These are phyloP conservation scores for Centropus bengalensis DNA, from an alignment of 2,113 vertebrate species.

Conservation along the genomic window DNA sequence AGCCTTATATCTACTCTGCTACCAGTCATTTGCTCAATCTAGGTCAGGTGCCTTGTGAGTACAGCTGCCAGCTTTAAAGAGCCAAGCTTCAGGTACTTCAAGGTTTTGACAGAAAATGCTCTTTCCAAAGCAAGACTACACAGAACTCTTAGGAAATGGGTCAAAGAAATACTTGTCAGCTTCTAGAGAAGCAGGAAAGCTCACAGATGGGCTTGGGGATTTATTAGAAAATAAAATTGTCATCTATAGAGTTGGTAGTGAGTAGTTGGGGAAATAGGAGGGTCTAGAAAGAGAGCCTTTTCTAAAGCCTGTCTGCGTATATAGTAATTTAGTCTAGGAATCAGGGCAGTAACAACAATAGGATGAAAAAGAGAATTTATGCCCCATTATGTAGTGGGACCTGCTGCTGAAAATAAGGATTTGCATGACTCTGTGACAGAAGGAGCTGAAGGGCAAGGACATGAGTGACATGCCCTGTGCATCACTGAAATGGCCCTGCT, in stretches of 20 bases:
- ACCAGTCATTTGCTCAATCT: neutral
- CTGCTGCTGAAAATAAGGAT: neutral
- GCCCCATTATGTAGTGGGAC: neutral
- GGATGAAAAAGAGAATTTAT: neutral
- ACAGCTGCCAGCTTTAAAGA: conserved; percentile 32
- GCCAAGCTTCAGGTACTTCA: neutral
- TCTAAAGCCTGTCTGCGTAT: neutral
- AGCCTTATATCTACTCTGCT: neutral
- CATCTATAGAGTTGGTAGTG: neutral
- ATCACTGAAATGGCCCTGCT: neutral
- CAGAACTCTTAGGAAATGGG: neutral
- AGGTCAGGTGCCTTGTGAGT: conserved; percentile 32
- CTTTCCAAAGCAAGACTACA: neutral
- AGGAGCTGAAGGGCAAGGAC: neutral
- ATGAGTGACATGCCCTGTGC: neutral
- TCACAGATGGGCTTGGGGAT: neutral
- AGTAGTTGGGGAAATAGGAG: neutral
- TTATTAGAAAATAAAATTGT: neutral
- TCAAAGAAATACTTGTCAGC: neutral
- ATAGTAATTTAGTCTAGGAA: neutral
- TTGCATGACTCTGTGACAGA: fast-evolving
- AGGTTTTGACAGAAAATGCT: neutral
- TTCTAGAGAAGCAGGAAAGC: neutral
- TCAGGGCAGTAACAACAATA: neutral
- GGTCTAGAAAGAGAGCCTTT: neutral